Evolutionary conservation across 1,140 invertebrate genomes (phyloP).

Genomic region (Belonocnema kinseyi): DNA sequence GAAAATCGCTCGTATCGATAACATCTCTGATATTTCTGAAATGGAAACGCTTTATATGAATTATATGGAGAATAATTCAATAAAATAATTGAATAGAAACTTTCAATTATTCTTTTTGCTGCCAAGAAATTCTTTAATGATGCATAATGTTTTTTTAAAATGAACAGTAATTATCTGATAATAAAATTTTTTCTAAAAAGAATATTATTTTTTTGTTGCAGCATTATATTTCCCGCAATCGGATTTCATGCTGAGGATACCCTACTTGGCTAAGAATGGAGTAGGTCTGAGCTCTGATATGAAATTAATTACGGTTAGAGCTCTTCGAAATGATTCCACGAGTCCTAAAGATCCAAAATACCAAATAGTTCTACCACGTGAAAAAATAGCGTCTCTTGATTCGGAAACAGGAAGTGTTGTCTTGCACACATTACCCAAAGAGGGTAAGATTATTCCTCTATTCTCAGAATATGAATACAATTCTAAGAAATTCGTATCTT

Average conservation of each 20-base stretch:
- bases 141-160: too few species aligned
- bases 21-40: too few species aligned
- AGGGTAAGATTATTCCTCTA: constrained; percentile 47
- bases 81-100: too few species aligned
- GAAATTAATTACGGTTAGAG: constrained; percentile 60
- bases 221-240: constrained; percentile 72
- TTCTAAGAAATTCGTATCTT: too few species aligned
- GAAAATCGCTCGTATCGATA: too few species aligned
- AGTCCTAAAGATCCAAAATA: constrained; percentile 54
- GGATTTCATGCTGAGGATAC: constrained; percentile 62
- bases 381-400: constrained; percentile 51
- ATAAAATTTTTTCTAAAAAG: neutral
- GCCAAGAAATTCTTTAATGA: too few species aligned
- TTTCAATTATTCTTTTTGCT: too few species aligned
- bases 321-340: constrained; percentile 62
- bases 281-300: constrained; percentile 47
- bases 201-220: constrained; percentile 57
- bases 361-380: constrained; percentile 49
- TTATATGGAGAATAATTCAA: too few species aligned
- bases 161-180: too few species aligned
- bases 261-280: constrained; percentile 53
- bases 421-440: constrained; percentile 48
- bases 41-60: too few species aligned
- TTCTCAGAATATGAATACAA: neutral
- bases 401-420: constrained; percentile 45